Evolutionary conservation across 2,888 invertebrate genomes (phyloP), one percentile per base, ranked within the genome.

Genomic region (Melanostoma mellinum): DNA sequence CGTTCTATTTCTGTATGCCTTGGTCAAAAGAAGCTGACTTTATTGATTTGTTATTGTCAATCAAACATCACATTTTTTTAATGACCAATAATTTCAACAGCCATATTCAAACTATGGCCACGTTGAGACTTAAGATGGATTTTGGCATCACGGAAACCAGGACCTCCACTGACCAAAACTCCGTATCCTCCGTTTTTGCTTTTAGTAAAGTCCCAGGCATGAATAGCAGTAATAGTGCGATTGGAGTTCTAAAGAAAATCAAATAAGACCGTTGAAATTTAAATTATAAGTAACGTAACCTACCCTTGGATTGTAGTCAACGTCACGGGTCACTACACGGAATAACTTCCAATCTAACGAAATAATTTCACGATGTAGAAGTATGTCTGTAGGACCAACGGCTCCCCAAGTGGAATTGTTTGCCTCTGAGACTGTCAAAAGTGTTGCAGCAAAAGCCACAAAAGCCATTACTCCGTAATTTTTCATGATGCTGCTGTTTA

Each of bases 111-210:
- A 33, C 91, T 88, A 30, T 90, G 89, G 20, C 89, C 87, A 32
- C 91, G 87, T 78, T 89, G 88, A 6, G 92, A 92, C 77, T 90
- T 91, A 85, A 92, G 90, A n/a, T 88, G 88, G 0, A 92, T 46
- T 0, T 88, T 89, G 6, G 89, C 90, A 42, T 88, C 87, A 40
- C 73, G 88, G 74, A 78, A 77, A 9, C 89, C 90, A 8, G 90
- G 89, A 8, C 92, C 92, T 42, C 92, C 92, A 0, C 38, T 32
- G 3, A 86, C 20, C 4, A 91, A 73, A 40, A 85, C 88, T 2
- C 88, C 89, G 48, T 86, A 87, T 2, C 91, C 92, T 36, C 92
- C 92, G 35, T 89, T 90, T 0, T 50, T 74, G 8, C 67, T 44
- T 3, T 58, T 44, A 8, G 42, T 56, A 10, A 77, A 46, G 48